A percentile compares a stretch with the other conserved stretches of the same genome.
Evolutionary conservation across 2,797 vertebrate species (phyloP).

Genomic region (Natrix natrix): DNA sequence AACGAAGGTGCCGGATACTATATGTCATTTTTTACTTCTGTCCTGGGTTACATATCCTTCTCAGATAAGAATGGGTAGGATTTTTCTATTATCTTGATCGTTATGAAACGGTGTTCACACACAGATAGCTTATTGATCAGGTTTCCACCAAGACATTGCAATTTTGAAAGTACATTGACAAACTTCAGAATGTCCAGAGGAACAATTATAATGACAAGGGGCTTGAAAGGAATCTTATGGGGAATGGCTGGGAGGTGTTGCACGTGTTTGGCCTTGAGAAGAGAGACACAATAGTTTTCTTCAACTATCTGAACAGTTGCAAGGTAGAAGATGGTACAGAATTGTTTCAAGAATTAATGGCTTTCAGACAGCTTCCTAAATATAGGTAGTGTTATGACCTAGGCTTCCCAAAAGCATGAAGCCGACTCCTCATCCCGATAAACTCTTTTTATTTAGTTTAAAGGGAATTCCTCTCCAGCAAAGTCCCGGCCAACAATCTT

Average conservation of each 20-base stretch:
- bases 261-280: not conserved
- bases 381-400: not conserved
- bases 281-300: not conserved
- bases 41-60: not conserved
- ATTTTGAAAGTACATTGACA: not conserved
- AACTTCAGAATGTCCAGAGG: not conserved
- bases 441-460: no score
- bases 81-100: not conserved
- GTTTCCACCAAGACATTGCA: not conserved
- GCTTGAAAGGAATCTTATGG: not conserved
- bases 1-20: conserved; percentile 52
- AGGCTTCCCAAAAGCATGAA: no score
- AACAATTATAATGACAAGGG: not conserved
- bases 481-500: no score
- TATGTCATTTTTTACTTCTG: not conserved
- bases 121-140: not conserved
- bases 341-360: not conserved
- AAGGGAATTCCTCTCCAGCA: no score
- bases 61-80: not conserved
- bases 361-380: not conserved
- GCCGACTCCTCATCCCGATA: no score
- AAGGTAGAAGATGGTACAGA: not conserved
- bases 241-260: not conserved
- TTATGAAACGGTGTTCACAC: not conserved
- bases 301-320: not conserved